Conservation (phyloP, 2,888 invertebrate species). For the Eupithecia tripunctaria region DNA sequence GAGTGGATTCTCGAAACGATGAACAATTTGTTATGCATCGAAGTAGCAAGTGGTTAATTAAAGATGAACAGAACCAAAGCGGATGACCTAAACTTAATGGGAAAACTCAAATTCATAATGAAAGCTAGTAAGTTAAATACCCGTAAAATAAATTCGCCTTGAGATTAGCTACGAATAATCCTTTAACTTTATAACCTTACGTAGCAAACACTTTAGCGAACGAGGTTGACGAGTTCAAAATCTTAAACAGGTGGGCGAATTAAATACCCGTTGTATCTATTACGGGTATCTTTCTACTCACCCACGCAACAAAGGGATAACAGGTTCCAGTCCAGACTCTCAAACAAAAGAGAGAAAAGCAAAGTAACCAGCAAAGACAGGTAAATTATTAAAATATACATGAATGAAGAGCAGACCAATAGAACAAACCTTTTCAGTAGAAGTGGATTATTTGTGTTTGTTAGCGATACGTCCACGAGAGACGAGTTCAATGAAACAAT, state of each 20-base stretch:
- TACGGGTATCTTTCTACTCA: neutral
- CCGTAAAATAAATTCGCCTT: no score
- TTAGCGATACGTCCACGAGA: constrained; percentile 15
- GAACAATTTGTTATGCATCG: constrained; percentile 35
- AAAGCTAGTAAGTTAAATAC: no score
- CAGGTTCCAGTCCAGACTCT: neutral
- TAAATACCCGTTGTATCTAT: neutral
- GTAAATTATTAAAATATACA: neutral
- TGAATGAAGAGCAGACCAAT: neutral
- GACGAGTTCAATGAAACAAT: constrained; percentile 8
- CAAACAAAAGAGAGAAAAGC: neutral
- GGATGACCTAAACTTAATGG: neutral
- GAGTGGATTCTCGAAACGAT: constrained; percentile 39
- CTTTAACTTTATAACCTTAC: no score
- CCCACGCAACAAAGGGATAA: neutral
- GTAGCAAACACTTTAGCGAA: neutral
- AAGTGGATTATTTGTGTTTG: constrained; percentile 10
- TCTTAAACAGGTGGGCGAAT: neutral
- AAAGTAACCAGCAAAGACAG: neutral
- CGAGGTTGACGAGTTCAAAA: neutral
- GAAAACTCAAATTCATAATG: neutral
- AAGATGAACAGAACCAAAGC: neutral
- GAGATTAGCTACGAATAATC: no score
- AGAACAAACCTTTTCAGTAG: constrained; percentile 4
- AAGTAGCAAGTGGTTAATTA: constrained; percentile 22